Evolutionary conservation across 2,113 vertebrate genomes (phyloP), one percentile per base, ranked within the genome.

Genomic region (Eleginops maclovinus): DNA sequence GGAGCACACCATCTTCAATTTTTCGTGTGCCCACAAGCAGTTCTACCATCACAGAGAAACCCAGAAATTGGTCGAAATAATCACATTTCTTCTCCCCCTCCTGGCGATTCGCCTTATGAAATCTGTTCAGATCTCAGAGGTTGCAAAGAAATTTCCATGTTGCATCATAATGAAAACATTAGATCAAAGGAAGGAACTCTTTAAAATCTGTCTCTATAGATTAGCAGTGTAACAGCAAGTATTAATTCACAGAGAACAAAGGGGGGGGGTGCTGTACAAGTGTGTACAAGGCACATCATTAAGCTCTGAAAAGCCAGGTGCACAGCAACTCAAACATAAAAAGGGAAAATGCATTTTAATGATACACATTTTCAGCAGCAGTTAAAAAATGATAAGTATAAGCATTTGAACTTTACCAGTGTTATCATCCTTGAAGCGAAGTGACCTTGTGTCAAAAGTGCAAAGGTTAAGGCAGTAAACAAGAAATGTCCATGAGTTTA

Each of bases 111-210:
- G 22, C 71, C 62, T 47, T 54, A 59, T 71, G 50, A 87, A 91
- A 91, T 91, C 87, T 80, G 59, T 68, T 87, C 82, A 79, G 70
- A 91, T 91, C 81, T 91, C 51, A 50, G 73, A 85, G 72, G 84
- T 92, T 93, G 89, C 89, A 81, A 64, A 51, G 65, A 91, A 87
- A 88, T 88, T 59, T 91, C 68, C 82, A 88, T 82, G 84, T 93
- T 93, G 89, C 91, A 78, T 93, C 91, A 93, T 82, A 41, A 78
- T 77, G 81, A 87, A 88, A 89, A 85, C 79, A 82, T 72, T 14
- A 80, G 64, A 91, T 92, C 82, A 92, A 92, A 92, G 87, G 77
- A 79, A 84, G 54, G 36, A 80, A 62, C 55, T 54, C 55, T 79
- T 87, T 74, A 71, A 79, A 78, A 88, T 73, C 43, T 47, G 64